phyloP scores from a whole-genome alignment of 1,140 invertebrate species.

The Elysia chlorotica region DNA sequence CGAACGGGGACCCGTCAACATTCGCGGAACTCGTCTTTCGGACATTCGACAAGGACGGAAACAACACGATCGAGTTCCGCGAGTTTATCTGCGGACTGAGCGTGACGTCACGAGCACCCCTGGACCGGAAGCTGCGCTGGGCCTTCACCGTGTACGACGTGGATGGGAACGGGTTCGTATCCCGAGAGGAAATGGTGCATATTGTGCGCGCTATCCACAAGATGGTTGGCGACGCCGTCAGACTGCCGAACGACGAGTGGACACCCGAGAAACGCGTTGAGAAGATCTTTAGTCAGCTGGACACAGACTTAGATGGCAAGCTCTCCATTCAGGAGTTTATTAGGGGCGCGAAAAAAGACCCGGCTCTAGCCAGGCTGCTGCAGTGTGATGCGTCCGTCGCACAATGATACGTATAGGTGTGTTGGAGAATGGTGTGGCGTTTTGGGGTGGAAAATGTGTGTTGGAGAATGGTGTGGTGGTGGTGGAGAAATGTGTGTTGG shows the following conservation, averaged over 20 bases:
- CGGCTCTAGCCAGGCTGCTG: constrained; percentile 94
- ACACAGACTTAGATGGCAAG: constrained; percentile 91
- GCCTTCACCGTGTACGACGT: constrained; percentile 92
- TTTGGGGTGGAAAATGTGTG: too few species aligned
- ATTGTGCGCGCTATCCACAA: constrained; percentile 99
- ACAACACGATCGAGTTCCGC: constrained; percentile 96
- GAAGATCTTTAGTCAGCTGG: constrained; percentile 99
- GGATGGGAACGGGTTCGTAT: constrained; percentile 98
- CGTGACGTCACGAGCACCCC: constrained; percentile 91
- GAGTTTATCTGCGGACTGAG: constrained; percentile 96
- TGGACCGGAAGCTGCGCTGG: constrained; percentile 97
- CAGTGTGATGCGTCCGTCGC: constrained; percentile 55
- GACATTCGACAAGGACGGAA: constrained; percentile 96
- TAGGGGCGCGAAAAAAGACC: constrained; percentile 97
- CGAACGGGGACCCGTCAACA: constrained; percentile 98
- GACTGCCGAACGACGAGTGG: constrained; percentile 98
- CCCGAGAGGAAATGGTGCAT: constrained; percentile 97
- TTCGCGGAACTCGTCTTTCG: constrained; percentile 98
- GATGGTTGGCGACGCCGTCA: constrained; percentile 99
- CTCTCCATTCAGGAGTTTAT: constrained; percentile 94
- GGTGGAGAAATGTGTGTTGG: too few species aligned
- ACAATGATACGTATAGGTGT: constrained; percentile 36
- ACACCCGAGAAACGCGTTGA: constrained; percentile 97
- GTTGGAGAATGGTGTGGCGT: too few species aligned
- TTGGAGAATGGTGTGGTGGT: too few species aligned